Evolutionary conservation across 2,888 invertebrate genomes (phyloP).

Genomic region (Busseola fusca): DNA sequence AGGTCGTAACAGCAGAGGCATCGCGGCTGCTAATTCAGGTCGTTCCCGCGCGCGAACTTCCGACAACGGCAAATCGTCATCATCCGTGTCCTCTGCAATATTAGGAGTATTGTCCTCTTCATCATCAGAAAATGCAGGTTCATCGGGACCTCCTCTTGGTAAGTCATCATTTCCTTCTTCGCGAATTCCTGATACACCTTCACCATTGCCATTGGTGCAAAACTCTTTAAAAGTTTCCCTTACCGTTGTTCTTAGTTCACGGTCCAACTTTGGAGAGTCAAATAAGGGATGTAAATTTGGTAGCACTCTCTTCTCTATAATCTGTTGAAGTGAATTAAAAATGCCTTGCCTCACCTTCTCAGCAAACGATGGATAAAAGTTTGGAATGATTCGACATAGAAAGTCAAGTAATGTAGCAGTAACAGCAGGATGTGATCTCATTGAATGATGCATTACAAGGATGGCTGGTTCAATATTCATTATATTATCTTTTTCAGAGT

Average conservation of each 20-base stretch:
- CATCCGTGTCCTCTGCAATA: conserved; percentile 90
- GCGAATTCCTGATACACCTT: conserved; percentile 84
- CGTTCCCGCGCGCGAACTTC: conserved; percentile 92
- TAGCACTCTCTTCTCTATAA: conserved; percentile 97
- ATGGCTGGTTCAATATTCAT: conserved; percentile 99
- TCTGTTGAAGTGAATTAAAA: conserved; percentile 94
- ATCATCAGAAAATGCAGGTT: conserved; percentile 95
- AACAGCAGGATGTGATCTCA: conserved; percentile 96
- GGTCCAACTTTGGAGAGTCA: conserved; percentile 95
- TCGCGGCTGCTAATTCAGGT: conserved; percentile 87
- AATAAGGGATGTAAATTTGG: conserved; percentile 95
- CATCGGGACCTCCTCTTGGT: conserved; percentile 87
- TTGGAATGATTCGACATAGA: conserved; percentile 96
- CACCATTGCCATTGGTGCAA: conserved; percentile 89
- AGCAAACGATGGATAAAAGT: conserved; percentile 94
- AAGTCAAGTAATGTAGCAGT: conserved; percentile 97
- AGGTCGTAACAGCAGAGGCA: conserved; percentile 82
- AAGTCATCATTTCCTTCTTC: conserved; percentile 84
- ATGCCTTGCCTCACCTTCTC: conserved; percentile 95
- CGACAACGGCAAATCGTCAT: conserved; percentile 93
- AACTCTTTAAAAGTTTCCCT: conserved; percentile 98
- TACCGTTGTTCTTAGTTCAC: conserved; percentile 94
- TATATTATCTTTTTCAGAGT: conserved; percentile 96
- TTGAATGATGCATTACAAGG: conserved; percentile 97
- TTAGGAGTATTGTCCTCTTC: conserved; percentile 91